Percentiles rank a stretch among this genome's conserved stretches.
phyloP scores from a whole-genome alignment of 2,797 vertebrate species.

The Mareca strepera region DNA sequence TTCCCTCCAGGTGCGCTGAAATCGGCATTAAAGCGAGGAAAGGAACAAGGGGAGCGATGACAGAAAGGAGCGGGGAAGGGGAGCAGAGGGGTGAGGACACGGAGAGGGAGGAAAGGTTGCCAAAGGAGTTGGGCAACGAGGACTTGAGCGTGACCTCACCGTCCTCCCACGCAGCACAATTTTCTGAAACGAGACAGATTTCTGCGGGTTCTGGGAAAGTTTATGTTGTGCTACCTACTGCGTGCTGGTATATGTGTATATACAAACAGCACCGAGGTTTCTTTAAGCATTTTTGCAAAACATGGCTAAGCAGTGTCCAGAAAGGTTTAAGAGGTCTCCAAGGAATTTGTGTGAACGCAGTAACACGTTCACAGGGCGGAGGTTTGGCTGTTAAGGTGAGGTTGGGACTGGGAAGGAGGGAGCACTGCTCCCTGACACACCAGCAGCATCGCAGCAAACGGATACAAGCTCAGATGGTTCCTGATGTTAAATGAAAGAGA shows the following conservation, averaged over 20 bases:
- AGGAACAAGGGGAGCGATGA: not conserved
- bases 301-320: not conserved
- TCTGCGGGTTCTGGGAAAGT: conserved; percentile 54
- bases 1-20: not conserved
- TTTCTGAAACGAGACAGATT: conserved; percentile 55
- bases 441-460: not conserved
- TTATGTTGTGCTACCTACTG: conserved; percentile 52
- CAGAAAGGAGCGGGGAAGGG: not conserved
- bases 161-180: conserved; percentile 47
- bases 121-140: conserved; percentile 27
- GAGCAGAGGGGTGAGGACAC: conserved; percentile 32
- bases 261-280: conserved; percentile 19
- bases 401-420: not conserved
- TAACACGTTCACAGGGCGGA: not conserved
- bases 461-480: not conserved
- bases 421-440: not conserved
- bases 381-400: not conserved
- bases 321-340: not conserved
- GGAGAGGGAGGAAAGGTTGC: conserved; percentile 33
- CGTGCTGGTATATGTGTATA: not conserved
- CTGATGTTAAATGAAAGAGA: not conserved
- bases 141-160: conserved; percentile 41
- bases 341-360: not conserved
- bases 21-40: not conserved
- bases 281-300: conserved; percentile 11